Evolutionary conservation across 2,888 invertebrate genomes (phyloP).

Genomic region (Pharmacophagus antenor): DNA sequence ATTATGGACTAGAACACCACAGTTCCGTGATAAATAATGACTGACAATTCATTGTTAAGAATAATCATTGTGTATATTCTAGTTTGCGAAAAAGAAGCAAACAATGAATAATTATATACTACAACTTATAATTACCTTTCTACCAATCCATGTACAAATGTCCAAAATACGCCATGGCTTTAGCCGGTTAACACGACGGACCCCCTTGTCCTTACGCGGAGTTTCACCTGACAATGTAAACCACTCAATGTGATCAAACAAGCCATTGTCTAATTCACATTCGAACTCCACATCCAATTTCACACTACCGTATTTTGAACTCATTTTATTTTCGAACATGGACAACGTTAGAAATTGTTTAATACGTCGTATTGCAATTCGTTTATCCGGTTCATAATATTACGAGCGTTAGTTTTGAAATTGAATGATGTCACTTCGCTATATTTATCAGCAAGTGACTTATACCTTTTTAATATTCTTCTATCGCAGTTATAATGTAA

Average conservation of each 20-base stretch:
- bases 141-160: constrained; percentile 70
- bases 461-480: constrained; percentile 28
- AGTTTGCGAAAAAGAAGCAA: neutral
- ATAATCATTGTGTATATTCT: neutral
- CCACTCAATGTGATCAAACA: constrained; percentile 64
- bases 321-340: constrained; percentile 37
- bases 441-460: constrained; percentile 33
- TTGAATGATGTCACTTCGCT: constrained; percentile 42
- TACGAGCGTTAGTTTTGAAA: constrained; percentile 40
- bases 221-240: constrained; percentile 68
- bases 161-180: constrained; percentile 64
- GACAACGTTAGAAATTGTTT: constrained; percentile 4
- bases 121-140: constrained; percentile 63
- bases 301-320: constrained; percentile 43
- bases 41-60: no score
- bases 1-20: no score
- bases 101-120: neutral
- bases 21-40: no score
- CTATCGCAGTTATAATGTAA: constrained; percentile 1
- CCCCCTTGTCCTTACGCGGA: constrained; percentile 55
- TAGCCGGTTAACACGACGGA: constrained; percentile 51
- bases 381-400: constrained; percentile 3
- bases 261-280: constrained; percentile 51
- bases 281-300: constrained; percentile 64
- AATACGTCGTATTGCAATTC: constrained; percentile 10